Conservation (phyloP, 2,113 vertebrate genomes). For the Oophaga pumilio region DNA sequence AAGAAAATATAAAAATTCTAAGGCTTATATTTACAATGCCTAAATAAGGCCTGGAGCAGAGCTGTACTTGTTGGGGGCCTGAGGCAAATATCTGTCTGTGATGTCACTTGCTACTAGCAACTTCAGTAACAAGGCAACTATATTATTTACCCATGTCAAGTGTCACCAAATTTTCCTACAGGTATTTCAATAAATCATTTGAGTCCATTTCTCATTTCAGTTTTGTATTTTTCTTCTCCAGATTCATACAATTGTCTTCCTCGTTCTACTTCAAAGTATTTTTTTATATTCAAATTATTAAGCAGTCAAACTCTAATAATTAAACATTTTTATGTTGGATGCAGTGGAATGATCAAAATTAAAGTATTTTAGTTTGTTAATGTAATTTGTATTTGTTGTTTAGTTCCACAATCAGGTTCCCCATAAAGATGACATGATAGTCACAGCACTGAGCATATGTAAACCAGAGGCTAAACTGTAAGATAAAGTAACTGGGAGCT, state of each 20-base stretch:
- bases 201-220: background rate
- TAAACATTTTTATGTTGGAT: too few species aligned
- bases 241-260: background rate
- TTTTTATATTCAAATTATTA: background rate
- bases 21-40: background rate
- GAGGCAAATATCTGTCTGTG: background rate
- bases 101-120: conserved; percentile 21
- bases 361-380: too few species aligned
- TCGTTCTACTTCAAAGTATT: background rate
- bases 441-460: background rate
- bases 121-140: background rate
- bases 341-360: too few species aligned
- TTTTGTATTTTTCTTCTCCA: background rate
- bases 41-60: background rate
- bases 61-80: background rate
- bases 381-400: background rate
- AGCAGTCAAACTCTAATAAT: background rate
- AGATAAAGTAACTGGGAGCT: background rate
- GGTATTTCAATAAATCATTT: conserved; percentile 13
- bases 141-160: background rate
- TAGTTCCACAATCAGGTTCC: background rate
- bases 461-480: background rate
- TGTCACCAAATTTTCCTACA: background rate
- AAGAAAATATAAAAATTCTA: too few species aligned
- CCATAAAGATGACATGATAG: background rate